These are phyloP conservation scores for Xylota segnis DNA, from an alignment of 2,888 invertebrate species.

Conservation along the genomic window DNA sequence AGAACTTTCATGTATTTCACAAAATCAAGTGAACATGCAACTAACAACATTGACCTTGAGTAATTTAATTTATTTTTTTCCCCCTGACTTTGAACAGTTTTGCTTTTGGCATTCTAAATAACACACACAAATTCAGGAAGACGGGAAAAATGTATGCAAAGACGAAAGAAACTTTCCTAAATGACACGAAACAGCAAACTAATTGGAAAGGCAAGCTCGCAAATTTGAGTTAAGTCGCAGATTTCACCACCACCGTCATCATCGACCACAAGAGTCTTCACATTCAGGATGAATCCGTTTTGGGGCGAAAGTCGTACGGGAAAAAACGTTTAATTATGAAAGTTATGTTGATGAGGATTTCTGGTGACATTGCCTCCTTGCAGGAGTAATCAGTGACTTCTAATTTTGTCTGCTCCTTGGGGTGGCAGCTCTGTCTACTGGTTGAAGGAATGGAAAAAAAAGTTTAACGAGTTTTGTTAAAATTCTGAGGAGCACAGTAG, in stretches of 20 bases:
- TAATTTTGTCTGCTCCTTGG: conserved; percentile 1
- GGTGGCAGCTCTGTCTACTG: neutral
- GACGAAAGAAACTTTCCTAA: neutral
- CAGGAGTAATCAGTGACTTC: conserved; percentile 8
- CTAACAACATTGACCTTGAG: conserved; percentile 18
- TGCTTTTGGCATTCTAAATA: neutral
- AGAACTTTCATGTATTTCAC: conserved; percentile 5
- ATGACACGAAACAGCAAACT: conserved; percentile 32
- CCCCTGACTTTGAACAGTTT: neutral
- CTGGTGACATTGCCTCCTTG: neutral
- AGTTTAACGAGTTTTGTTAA: neutral
- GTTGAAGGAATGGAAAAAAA: neutral
- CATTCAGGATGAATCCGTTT: neutral
- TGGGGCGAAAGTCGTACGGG: neutral
- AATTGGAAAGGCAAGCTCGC: conserved; percentile 12
- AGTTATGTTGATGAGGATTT: neutral
- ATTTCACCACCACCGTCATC: neutral
- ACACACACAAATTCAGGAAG: neutral
- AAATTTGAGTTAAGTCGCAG: conserved; percentile 20
- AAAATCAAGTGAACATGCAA: conserved; percentile 7
- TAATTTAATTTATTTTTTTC: neutral
- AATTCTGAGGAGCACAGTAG: neutral
- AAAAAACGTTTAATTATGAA: conserved; percentile 42
- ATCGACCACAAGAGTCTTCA: conserved; percentile 16
- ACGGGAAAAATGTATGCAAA: neutral